phyloP scores from a whole-genome alignment of 2,888 invertebrate species.

The Thelaira solivaga region DNA sequence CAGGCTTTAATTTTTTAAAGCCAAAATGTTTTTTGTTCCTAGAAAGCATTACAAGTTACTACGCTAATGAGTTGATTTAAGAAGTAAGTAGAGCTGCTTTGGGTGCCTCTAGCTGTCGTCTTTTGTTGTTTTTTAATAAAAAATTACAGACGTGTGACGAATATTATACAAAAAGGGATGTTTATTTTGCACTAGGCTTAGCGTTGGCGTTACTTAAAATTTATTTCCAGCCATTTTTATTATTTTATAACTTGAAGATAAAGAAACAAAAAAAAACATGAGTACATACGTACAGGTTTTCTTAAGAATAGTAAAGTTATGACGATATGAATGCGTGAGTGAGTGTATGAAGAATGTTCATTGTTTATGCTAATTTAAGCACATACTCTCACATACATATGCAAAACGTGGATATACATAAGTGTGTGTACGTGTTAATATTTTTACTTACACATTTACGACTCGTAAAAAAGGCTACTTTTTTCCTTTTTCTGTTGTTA shows the following conservation, averaged over 20 bases:
- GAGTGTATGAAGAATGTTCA: neutral
- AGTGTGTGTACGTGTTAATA: neutral
- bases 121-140: neutral
- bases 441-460: neutral
- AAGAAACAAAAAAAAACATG: neutral
- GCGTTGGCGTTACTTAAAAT: slow-evolving; percentile 25
- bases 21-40: too few species aligned
- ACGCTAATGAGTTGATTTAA: too few species aligned
- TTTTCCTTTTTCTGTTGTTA: neutral
- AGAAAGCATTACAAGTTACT: too few species aligned
- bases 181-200: neutral
- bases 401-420: neutral
- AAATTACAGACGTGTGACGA: neutral
- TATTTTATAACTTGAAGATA: slow-evolving; percentile 7
- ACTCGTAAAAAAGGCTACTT: neutral
- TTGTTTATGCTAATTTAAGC: slow-evolving; percentile 31
- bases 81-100: neutral
- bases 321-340: neutral
- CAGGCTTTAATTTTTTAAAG: too few species aligned
- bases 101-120: neutral
- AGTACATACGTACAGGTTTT: neutral
- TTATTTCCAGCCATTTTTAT: slow-evolving; percentile 44
- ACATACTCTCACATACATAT: neutral
- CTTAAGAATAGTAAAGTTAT: slow-evolving; percentile 24
- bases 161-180: neutral